Conservation (phyloP, 2,888 invertebrate species). For the Drosophila cyrtoloma region DNA sequence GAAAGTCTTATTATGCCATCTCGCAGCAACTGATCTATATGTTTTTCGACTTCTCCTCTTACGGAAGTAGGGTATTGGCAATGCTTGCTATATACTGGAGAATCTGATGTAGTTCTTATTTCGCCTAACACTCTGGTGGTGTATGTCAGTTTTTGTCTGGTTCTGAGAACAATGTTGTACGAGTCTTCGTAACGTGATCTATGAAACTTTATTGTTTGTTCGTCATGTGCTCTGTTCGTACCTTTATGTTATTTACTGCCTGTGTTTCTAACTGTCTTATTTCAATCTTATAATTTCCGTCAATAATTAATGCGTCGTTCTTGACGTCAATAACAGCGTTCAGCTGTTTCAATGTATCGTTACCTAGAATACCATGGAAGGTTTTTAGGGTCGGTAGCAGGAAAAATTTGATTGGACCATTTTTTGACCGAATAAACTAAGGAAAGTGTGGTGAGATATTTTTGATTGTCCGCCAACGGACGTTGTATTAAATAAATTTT, state of each 20-base stretch:
- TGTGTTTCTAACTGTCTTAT: not conserved
- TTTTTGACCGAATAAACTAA: not conserved
- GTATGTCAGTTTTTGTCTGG: no score
- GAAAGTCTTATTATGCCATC: not conserved
- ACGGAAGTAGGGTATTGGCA: no score
- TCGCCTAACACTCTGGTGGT: not conserved
- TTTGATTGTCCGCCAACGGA: not conserved
- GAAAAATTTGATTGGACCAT: not conserved
- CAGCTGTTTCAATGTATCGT: not conserved
- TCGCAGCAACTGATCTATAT: no score
- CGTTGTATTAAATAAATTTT: not conserved
- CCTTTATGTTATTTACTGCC: not conserved
- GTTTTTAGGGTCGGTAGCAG: not conserved
- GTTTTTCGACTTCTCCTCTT: no score
- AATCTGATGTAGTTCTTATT: not conserved
- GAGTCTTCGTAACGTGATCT: no score
- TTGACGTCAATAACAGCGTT: not conserved
- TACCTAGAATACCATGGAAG: not conserved
- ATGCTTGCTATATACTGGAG: no score
- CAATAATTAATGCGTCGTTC: not conserved
- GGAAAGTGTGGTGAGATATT: not conserved
- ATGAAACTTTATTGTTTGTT: not conserved
- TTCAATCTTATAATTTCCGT: not conserved
- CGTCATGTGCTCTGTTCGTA: not conserved
- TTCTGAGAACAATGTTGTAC: no score